Percentiles rank a stretch among this genome's conserved stretches.
Evolutionary conservation across 2,113 vertebrate genomes (phyloP).

Genomic region (Pachyramphus minor): DNA sequence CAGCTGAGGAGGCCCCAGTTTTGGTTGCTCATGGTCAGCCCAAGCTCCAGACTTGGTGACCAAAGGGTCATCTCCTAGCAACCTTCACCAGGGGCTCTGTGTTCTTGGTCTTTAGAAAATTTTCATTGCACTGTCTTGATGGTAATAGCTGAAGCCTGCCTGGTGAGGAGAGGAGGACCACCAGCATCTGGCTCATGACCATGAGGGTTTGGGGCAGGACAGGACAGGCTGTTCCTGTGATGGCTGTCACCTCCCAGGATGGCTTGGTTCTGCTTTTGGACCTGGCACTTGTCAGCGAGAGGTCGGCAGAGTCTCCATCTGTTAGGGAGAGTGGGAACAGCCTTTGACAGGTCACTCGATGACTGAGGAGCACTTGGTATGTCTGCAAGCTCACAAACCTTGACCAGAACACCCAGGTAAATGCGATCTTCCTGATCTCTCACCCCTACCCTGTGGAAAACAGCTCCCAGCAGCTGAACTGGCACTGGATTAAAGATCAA

Average conservation of each 20-base stretch:
- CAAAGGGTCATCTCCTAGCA: not conserved
- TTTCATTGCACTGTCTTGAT: accelerated
- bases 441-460: not conserved
- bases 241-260: too few relatives aligned
- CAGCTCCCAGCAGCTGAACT: not conserved
- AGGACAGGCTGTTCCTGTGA: accelerated
- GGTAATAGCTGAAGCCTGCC: not conserved
- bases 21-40: accelerated
- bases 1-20: not conserved
- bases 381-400: not conserved
- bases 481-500: accelerated
- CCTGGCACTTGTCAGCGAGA: accelerated
- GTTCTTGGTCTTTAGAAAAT: not conserved
- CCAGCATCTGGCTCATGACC: not conserved
- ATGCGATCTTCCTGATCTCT: not conserved
- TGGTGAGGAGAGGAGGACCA: not conserved
- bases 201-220: not conserved
- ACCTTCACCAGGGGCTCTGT: accelerated
- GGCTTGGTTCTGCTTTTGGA: not conserved
- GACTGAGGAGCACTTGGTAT: not conserved
- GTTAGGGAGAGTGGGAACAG: not conserved
- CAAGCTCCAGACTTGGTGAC: not conserved
- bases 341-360: too few relatives aligned
- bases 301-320: too few relatives aligned
- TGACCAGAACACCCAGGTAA: not conserved